phyloP scores from a whole-genome alignment of 2,113 vertebrate genomes.

The Thryonomys swinderianus region DNA sequence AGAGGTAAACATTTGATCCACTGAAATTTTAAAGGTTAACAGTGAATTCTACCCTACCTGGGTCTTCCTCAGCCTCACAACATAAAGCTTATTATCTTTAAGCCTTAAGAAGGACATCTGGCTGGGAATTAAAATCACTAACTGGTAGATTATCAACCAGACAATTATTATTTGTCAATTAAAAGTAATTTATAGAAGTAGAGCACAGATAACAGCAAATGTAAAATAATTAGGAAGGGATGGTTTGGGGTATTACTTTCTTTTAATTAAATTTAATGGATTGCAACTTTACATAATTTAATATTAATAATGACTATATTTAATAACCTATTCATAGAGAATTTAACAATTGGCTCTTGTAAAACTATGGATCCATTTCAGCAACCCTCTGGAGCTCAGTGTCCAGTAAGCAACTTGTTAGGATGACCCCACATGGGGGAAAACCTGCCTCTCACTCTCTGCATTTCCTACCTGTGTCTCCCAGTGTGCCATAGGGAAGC shows the following conservation, averaged over 20 bases:
- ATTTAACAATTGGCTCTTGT: neutral
- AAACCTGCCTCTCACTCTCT: neutral
- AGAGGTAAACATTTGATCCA: neutral
- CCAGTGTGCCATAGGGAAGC: neutral
- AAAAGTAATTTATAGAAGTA: neutral
- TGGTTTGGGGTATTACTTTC: neutral
- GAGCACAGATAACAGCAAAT: neutral
- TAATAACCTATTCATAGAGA: neutral
- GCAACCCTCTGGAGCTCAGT: neutral
- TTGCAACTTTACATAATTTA: neutral
- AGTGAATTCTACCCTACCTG: neutral
- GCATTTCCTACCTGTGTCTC: neutral
- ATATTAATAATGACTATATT: neutral
- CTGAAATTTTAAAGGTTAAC: neutral
- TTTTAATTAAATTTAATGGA: conserved; percentile 2
- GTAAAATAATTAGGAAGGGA: neutral
- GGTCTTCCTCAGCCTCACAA: neutral
- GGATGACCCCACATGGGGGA: neutral
- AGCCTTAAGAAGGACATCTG: neutral
- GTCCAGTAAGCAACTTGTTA: neutral
- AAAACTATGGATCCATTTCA: neutral
- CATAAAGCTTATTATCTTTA: neutral
- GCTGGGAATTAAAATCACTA: conserved; percentile 10
- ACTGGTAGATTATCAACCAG: neutral
- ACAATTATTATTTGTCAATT: neutral